phyloP scores from a whole-genome alignment of 92 coral and sea anemone species.

The Diadumene lineata region DNA sequence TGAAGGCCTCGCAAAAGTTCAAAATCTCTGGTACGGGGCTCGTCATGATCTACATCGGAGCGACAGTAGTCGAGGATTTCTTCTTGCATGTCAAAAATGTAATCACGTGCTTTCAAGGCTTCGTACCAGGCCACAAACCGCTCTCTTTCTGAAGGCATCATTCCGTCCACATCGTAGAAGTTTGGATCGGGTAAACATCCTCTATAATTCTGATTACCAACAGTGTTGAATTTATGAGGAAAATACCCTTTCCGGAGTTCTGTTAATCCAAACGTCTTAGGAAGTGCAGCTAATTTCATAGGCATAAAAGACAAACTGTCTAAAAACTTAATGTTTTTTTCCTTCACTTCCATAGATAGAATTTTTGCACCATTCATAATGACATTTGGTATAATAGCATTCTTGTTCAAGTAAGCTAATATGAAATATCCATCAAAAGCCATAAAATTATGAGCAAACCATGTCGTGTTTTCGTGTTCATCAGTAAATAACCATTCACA shows the following conservation, averaged over 20 bases:
- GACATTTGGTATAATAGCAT: neutral
- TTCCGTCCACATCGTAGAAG: slow-evolving; percentile 52
- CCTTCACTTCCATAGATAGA: slow-evolving; percentile 18
- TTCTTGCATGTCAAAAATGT: too few species aligned
- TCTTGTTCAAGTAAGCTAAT: neutral
- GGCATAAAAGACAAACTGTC: slow-evolving; percentile 39
- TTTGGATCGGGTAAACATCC: too few species aligned
- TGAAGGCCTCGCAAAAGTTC: too few species aligned
- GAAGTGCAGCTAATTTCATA: too few species aligned
- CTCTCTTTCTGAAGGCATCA: slow-evolving; percentile 18
- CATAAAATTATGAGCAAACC: slow-evolving; percentile 44
- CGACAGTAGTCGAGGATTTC: too few species aligned
- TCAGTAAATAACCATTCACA: slow-evolving; percentile 46
- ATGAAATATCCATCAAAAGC: slow-evolving; percentile 23
- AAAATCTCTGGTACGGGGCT: too few species aligned
- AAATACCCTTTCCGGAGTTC: too few species aligned
- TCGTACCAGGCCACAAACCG: slow-evolving; percentile 24
- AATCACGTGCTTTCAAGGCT: slow-evolving; percentile 7
- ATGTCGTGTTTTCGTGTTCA: slow-evolving; percentile 10
- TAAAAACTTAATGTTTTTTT: slow-evolving; percentile 37
- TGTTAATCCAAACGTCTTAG: too few species aligned
- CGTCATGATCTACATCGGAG: slow-evolving; percentile 49
- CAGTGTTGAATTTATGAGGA: slow-evolving; percentile 41
- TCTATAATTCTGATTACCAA: slow-evolving; percentile 30
- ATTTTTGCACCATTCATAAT: slow-evolving; percentile 32